Evolutionary conservation across 1,140 invertebrate genomes (phyloP).

Genomic region (Drosophila tropicalis): DNA sequence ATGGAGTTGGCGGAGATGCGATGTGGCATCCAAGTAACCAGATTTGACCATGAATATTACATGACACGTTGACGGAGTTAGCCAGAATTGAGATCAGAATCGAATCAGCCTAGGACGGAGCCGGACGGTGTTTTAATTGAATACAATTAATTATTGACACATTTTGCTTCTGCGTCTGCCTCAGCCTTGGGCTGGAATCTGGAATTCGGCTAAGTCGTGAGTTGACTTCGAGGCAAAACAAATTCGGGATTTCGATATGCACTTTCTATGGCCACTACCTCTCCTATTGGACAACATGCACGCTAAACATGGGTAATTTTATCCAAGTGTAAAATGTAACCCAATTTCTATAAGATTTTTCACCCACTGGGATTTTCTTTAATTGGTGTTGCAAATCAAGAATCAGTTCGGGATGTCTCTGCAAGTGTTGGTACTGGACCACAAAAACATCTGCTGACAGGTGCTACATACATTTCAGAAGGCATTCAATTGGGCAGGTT

Average conservation of each 20-base stretch:
- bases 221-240: conserved; percentile 32
- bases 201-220: conserved; percentile 62
- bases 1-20: neutral
- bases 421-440: conserved; percentile 29
- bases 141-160: conserved; percentile 82
- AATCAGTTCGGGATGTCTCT: neutral
- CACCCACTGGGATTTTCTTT: neutral
- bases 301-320: conserved; percentile 38
- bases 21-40: conserved; percentile 29
- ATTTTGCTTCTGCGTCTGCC: conserved; percentile 42
- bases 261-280: conserved; percentile 53
- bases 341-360: conserved; percentile 48
- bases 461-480: conserved; percentile 64
- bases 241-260: conserved; percentile 68
- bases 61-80: conserved; percentile 39
- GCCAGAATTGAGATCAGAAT: neutral
- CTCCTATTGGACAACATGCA: conserved; percentile 25
- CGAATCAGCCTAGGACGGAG: conserved; percentile 30
- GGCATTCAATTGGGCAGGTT: conserved; percentile 52
- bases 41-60: conserved; percentile 53
- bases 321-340: conserved; percentile 60
- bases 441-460: conserved; percentile 55
- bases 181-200: neutral
- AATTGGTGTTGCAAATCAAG: neutral
- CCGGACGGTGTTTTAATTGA: conserved; percentile 66